Evolutionary conservation across 1,140 invertebrate genomes (phyloP).

Genomic region (Ceratina australensis): DNA sequence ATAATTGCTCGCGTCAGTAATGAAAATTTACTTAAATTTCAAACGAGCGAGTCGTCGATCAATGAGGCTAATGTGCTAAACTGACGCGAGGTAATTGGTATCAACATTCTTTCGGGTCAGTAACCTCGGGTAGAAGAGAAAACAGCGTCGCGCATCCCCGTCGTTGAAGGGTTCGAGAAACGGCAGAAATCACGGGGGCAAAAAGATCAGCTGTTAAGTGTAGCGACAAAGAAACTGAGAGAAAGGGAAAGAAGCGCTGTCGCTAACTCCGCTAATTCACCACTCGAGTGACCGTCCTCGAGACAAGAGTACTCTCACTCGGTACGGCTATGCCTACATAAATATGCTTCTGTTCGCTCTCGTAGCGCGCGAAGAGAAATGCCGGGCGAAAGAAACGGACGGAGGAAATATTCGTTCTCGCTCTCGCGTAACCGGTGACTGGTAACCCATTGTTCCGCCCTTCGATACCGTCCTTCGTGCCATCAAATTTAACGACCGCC

Average conservation of each 20-base stretch:
- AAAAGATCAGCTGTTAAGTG: not conserved
- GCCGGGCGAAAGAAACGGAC: constrained; percentile 19
- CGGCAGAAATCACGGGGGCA: too few relatives aligned
- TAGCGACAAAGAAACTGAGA: not conserved
- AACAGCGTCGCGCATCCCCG: too few relatives aligned
- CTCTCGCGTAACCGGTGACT: constrained; percentile 24
- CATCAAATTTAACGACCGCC: constrained; percentile 26
- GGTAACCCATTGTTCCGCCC: constrained; percentile 26
- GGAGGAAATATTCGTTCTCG: constrained; percentile 14
- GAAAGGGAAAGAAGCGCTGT: constrained; percentile 18
- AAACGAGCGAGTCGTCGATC: too few relatives aligned
- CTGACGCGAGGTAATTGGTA: too few relatives aligned
- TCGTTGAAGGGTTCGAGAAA: too few relatives aligned
- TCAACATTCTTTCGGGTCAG: too few relatives aligned
- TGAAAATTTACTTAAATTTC: too few relatives aligned
- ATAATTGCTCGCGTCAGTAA: too few relatives aligned
- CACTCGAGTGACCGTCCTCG: constrained; percentile 48
- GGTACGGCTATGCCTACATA: constrained; percentile 20
- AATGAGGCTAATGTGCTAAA: too few relatives aligned
- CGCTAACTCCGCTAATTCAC: constrained; percentile 45
- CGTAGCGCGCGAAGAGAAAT: not conserved
- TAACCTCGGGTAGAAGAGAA: too few relatives aligned
- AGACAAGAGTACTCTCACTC: constrained; percentile 49
- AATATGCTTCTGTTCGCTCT: constrained; percentile 49
- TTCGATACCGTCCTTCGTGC: not conserved